phyloP scores from a whole-genome alignment of 2,113 vertebrate species.

The Cavia porcellus region DNA sequence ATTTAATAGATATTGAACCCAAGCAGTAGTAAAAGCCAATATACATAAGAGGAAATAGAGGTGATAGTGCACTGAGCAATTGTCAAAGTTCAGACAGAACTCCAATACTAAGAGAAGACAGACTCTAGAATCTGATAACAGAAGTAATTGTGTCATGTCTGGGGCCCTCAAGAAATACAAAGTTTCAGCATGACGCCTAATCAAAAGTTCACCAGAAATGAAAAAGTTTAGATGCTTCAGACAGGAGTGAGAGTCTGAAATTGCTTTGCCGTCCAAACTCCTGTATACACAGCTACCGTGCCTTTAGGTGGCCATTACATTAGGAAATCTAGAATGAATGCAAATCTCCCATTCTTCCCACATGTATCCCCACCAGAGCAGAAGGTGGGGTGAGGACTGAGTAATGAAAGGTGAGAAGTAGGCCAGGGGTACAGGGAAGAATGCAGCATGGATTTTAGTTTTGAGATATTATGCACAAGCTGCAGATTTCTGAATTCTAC shows the following conservation, averaged over 20 bases:
- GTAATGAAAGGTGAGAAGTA: neutral
- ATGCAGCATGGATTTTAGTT: neutral
- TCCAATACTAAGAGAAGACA: neutral
- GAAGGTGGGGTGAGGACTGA: neutral
- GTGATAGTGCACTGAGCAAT: neutral
- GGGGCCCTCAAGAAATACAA: neutral
- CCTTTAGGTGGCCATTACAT: neutral
- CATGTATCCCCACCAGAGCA: neutral
- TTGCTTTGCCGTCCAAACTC: neutral
- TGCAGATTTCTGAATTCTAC: neutral
- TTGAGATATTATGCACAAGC: neutral
- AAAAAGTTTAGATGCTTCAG: neutral
- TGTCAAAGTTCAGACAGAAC: neutral
- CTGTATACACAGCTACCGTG: neutral
- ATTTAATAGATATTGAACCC: neutral
- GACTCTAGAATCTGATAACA: neutral
- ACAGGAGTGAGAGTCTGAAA: neutral
- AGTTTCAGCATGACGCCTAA: neutral
- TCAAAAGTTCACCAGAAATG: neutral
- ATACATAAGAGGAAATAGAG: neutral
- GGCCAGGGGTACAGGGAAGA: neutral
- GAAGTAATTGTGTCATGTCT: neutral
- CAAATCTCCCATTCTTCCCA: slow-evolving; percentile 22
- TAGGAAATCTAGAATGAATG: slow-evolving; percentile 42
- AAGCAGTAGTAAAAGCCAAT: neutral